A percentile compares a stretch with the other conserved stretches of the same genome.
These are phyloP conservation scores for Peromyscus leucopus DNA, from an alignment of 2,113 vertebrate species.

Conservation along the genomic window DNA sequence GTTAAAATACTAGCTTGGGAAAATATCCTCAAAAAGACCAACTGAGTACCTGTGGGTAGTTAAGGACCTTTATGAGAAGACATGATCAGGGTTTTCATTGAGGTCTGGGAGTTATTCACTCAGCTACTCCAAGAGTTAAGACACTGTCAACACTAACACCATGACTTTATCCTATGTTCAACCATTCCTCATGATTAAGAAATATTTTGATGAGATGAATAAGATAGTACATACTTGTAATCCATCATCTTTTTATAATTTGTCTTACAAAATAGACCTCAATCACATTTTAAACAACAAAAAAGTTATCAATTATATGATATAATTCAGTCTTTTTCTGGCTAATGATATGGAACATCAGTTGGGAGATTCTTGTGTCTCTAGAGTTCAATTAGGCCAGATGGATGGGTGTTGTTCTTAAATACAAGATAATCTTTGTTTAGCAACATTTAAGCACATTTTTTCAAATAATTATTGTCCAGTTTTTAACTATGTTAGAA, in stretches of 20 bases:
- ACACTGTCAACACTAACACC: background rate
- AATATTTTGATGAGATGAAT: background rate
- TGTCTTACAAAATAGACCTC: no score
- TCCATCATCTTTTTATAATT: background rate
- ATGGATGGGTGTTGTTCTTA: conserved; percentile 59
- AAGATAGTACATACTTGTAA: background rate
- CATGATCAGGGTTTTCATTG: background rate
- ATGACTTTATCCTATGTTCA: background rate
- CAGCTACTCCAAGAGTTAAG: background rate
- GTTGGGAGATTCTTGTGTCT: conserved; percentile 58
- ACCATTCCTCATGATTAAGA: background rate
- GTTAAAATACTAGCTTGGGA: background rate
- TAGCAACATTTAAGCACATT: conserved; percentile 51
- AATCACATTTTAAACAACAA: conserved; percentile 62
- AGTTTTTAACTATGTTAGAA: conserved; percentile 60
- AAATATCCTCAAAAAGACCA: background rate
- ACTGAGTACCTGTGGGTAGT: background rate
- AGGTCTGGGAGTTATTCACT: background rate
- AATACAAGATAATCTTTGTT: conserved; percentile 61
- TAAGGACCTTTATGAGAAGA: background rate
- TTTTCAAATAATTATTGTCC: conserved; percentile 72
- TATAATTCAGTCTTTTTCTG: conserved; percentile 66
- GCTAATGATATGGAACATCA: conserved; percentile 77
- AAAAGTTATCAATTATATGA: conserved; percentile 58
- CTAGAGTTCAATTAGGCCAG: conserved; percentile 81